phyloP scores from a whole-genome alignment of 2,888 invertebrate species.

The Pseudanteris insignis region DNA sequence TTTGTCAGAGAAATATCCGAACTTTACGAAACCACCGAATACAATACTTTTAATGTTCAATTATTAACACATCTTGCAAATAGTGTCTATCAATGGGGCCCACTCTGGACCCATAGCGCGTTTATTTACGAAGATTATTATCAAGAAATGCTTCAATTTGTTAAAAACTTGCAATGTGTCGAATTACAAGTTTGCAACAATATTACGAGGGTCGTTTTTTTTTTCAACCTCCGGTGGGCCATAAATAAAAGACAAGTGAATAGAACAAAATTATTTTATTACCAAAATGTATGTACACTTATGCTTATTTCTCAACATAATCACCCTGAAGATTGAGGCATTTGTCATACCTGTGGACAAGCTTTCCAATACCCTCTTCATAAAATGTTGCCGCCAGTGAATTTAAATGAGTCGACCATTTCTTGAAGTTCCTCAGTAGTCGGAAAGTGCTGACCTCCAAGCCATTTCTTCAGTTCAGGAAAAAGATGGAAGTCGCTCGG shows the following conservation, averaged over 20 bases:
- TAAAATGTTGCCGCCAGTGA: background rate
- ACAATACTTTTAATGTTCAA: constrained; percentile 17
- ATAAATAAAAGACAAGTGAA: too few species aligned
- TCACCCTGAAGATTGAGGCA: background rate
- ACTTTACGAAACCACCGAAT: constrained; percentile 8
- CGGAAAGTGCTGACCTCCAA: constrained; percentile 5
- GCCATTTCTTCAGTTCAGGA: background rate
- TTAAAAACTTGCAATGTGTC: constrained; percentile 30
- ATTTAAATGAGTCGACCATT: background rate
- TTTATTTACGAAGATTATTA: constrained; percentile 38
- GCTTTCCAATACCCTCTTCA: constrained; percentile 1
- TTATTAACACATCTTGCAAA: constrained; percentile 9
- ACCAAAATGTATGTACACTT: too few species aligned
- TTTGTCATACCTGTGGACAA: background rate
- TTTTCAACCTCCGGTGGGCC: too few species aligned
- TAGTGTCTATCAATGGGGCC: constrained; percentile 13
- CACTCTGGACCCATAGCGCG: constrained; percentile 33
- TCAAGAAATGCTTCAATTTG: constrained; percentile 15
- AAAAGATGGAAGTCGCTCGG: constrained; percentile 9
- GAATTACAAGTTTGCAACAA: constrained; percentile 23
- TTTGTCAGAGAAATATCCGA: constrained; percentile 23
- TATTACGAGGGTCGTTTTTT: too few species aligned
- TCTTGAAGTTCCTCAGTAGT: background rate
- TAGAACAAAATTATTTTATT: too few species aligned
- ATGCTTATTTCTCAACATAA: constrained; percentile 1